phyloP scores from a whole-genome alignment of 2,113 vertebrate species.

The Microcebus jonahi region DNA sequence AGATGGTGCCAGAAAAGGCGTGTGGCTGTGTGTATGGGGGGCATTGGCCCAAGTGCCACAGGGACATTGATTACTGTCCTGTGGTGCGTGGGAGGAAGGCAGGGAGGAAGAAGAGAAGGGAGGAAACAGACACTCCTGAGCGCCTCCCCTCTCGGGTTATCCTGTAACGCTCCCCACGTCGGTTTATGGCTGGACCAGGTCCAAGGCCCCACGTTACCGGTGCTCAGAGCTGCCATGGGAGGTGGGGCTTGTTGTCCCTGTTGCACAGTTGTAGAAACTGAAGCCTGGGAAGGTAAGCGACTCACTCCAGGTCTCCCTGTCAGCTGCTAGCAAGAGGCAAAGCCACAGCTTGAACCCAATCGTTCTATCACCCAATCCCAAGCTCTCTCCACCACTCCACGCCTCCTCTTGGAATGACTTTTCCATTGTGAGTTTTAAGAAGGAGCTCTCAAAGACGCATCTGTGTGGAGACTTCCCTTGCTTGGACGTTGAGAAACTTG shows the following conservation, averaged over 20 bases:
- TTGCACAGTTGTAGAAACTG: neutral
- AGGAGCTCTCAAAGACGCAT: neutral
- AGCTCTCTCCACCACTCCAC: neutral
- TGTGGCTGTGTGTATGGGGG: too few relatives aligned
- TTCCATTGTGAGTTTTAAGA: neutral
- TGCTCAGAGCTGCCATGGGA: fast-evolving
- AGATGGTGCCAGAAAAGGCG: neutral
- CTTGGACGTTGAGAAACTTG: neutral
- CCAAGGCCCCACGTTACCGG: fast-evolving
- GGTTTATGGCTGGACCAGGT: too few relatives aligned
- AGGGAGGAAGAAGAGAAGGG: neutral
- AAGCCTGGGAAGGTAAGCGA: neutral
- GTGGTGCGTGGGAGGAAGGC: too few relatives aligned
- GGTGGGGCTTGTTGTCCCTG: neutral
- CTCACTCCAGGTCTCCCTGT: neutral
- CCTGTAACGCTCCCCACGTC: neutral
- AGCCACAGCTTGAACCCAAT: too few relatives aligned
- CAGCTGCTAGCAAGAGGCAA: neutral
- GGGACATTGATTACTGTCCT: neutral
- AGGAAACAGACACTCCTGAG: neutral
- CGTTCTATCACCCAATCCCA: too few relatives aligned
- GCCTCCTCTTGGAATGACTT: neutral
- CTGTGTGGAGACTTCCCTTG: neutral
- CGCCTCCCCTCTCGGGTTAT: too few relatives aligned
- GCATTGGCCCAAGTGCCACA: neutral